Evolutionary conservation across 2,113 vertebrate species (phyloP), one percentile per base, ranked within the genome.

Genomic region (Monopterus albus): DNA sequence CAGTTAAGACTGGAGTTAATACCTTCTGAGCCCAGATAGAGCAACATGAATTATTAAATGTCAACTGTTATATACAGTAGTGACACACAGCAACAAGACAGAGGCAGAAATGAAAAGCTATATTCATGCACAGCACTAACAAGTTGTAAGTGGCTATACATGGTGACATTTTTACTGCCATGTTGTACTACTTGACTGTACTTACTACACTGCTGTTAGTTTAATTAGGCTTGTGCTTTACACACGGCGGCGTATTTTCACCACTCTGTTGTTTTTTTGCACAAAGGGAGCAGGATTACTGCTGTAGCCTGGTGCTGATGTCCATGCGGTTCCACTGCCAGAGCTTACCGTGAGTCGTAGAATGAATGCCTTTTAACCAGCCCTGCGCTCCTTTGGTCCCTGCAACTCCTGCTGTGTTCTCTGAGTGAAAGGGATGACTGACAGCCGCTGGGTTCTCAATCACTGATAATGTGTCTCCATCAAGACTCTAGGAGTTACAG

Each of bases 401-500:
- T 1, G 25, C 29, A 0, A 39, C 53, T 2, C 13, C 84, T 25
- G 68, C 58, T 55, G 80, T 67, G 46, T 56, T 10, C 7, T 46
- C 81, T 53, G 68, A 20, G 13, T 21, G 43, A 2, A 61, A 33
- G 2, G 55, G 47, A 40, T 87, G 81, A 51, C 55, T 77, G 75
- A 87, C 57, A 25, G 83, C 89, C 8, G 7, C 83, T 31, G 83
- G 74, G 1, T 82, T 90, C 85, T 82, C 82, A 42, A 68, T 76
- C 33, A 92, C 84, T 47, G 67, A 72, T 66, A 62, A 63, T 55
- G 72, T 11, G 1, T 88, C 75, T 58, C 36, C 51, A 66, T 84
- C 85, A 65, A 88, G 72, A 88, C 83, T 92, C 92, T 94, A 20
- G 75, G 53, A 75, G 59, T 35, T 3, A 61, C 60, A 86, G 33